Percentiles rank a stretch among this genome's conserved stretches.
Evolutionary conservation across 1,140 invertebrate species (phyloP).

Genomic region (Penaeus indicus): DNA sequence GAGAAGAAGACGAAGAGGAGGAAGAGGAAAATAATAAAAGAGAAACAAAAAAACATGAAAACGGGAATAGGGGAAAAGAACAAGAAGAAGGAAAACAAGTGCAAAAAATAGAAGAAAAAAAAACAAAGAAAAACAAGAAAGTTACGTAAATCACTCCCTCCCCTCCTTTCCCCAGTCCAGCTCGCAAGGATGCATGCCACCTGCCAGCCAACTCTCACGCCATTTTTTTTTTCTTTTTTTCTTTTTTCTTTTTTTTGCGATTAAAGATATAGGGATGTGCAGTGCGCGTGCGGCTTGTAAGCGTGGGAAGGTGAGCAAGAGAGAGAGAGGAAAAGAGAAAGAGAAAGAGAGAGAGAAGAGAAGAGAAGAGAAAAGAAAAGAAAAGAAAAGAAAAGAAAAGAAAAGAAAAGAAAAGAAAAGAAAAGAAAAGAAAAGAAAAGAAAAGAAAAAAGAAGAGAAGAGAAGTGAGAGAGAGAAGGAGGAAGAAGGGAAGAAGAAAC

Average conservation of each 20-base stretch:
- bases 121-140: neutral
- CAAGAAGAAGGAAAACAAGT: neutral
- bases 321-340: neutral
- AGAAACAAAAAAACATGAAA: neutral
- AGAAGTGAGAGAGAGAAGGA: neutral
- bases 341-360: neutral
- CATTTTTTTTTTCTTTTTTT: too few relatives aligned
- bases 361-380: too few relatives aligned
- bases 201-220: too few relatives aligned
- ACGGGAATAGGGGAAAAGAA: neutral
- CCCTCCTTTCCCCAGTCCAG: too few relatives aligned
- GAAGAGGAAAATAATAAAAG: neutral
- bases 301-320: neutral
- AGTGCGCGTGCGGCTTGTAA: neutral
- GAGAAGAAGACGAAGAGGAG: conserved; percentile 1
- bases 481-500: conserved; percentile 3
- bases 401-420: too few relatives aligned
- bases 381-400: neutral
- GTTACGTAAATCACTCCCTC: neutral
- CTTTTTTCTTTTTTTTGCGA: too few relatives aligned
- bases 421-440: too few relatives aligned
- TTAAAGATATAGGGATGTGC: too few relatives aligned
- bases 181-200: too few relatives aligned
- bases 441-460: neutral
- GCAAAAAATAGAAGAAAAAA: too few relatives aligned